Evolutionary conservation across 2,888 invertebrate genomes (phyloP).

Genomic region (Peribatodes rhomboidaria): DNA sequence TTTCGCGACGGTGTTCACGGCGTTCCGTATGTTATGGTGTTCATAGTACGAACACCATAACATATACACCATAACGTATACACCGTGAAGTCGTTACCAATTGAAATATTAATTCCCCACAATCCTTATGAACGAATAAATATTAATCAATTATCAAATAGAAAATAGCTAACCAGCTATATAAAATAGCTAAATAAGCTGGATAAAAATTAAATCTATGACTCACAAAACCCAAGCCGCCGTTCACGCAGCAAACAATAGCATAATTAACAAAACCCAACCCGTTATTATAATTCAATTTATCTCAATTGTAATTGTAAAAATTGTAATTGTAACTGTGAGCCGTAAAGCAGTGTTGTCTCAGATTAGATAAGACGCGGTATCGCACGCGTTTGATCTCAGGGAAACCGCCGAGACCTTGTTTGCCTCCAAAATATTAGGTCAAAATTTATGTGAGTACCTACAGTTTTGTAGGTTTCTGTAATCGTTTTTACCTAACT

Average conservation of each 20-base stretch:
- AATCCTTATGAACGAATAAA: too few species aligned
- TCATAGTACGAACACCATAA: too few species aligned
- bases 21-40: too few species aligned
- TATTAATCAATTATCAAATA: neutral
- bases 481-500: constrained; percentile 4
- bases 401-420: constrained; percentile 16
- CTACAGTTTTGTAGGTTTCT: constrained; percentile 34
- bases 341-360: constrained; percentile 22
- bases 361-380: constrained; percentile 29
- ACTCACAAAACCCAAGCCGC: constrained; percentile 8
- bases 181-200: neutral
- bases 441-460: constrained; percentile 26
- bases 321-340: constrained; percentile 36
- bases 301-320: constrained; percentile 46
- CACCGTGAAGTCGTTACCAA: too few species aligned
- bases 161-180: neutral
- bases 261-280: constrained; percentile 67
- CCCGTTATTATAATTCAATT: constrained; percentile 65
- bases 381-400: constrained; percentile 33
- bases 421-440: constrained; percentile 30
- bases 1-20: too few species aligned
- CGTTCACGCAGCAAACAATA: constrained; percentile 58
- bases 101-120: too few species aligned
- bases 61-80: too few species aligned
- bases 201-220: constrained; percentile 11